Conservation (phyloP, 2,113 vertebrate genomes). For the Cyprinodon variegatus region DNA sequence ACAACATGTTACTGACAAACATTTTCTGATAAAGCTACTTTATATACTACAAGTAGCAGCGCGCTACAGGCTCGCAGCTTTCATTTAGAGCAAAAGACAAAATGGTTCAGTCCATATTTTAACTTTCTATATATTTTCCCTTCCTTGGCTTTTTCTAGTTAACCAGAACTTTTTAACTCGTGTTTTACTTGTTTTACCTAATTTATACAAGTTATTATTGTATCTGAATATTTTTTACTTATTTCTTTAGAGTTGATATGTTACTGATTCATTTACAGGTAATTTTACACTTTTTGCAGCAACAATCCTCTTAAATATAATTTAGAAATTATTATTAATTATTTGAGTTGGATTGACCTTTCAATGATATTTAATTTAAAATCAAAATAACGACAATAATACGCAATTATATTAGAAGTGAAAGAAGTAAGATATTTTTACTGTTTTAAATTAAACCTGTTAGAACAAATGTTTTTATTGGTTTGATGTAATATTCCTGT, state of each 20-base stretch:
- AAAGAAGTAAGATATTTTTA: neutral
- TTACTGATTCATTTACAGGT: neutral
- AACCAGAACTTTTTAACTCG: neutral
- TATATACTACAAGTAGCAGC: too few relatives aligned
- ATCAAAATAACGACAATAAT: too few relatives aligned
- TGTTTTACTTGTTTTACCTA: neutral
- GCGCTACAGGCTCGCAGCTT: too few relatives aligned
- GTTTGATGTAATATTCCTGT: too few relatives aligned
- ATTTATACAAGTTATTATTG: neutral
- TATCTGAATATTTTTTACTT: neutral
- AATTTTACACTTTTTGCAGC: neutral
- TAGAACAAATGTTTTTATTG: neutral
- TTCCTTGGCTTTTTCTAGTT: neutral
- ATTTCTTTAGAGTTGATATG: neutral
- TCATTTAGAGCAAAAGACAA: neutral
- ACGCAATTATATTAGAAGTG: neutral
- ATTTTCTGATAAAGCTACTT: too few relatives aligned
- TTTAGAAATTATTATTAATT: neutral
- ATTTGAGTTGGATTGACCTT: neutral
- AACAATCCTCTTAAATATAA: neutral
- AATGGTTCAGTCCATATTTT: neutral
- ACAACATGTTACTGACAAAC: neutral
- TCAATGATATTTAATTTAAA: neutral
- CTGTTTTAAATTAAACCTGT: neutral
- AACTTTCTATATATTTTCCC: neutral